phyloP scores from a whole-genome alignment of 2,113 vertebrate genomes.

The Ibidorhyncha struthersii region DNA sequence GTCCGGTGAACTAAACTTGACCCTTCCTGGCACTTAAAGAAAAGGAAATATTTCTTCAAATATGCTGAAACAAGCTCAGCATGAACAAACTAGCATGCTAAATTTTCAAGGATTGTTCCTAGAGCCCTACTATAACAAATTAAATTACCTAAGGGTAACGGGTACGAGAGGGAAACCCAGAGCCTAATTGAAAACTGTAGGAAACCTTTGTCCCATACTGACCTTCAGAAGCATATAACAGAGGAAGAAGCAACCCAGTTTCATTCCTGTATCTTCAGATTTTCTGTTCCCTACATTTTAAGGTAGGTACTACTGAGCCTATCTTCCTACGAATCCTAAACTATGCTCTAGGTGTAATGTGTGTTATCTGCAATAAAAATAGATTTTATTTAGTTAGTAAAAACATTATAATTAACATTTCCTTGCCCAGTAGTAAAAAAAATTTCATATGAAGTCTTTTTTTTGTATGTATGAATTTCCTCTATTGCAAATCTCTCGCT shows the following conservation, averaged over 20 bases:
- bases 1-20: background rate
- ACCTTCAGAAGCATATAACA: background rate
- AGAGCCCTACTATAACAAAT: background rate
- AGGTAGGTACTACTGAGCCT: background rate
- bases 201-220: background rate
- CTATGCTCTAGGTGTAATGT: background rate
- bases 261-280: background rate
- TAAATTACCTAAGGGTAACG: background rate
- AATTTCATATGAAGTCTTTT: background rate
- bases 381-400: background rate
- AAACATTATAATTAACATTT: background rate
- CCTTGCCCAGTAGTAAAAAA: background rate
- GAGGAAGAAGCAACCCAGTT: background rate
- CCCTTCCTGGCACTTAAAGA: background rate
- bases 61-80: background rate
- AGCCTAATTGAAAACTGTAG: background rate
- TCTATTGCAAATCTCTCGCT: background rate
- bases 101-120: background rate
- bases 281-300: background rate
- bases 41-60: background rate
- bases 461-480: background rate
- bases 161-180: background rate
- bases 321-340: background rate
- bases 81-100: background rate
- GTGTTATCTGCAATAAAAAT: background rate